Percentiles rank a stretch among this genome's conserved stretches.
phyloP scores from a whole-genome alignment of 2,797 vertebrate genomes.

The Todus mexicanus region DNA sequence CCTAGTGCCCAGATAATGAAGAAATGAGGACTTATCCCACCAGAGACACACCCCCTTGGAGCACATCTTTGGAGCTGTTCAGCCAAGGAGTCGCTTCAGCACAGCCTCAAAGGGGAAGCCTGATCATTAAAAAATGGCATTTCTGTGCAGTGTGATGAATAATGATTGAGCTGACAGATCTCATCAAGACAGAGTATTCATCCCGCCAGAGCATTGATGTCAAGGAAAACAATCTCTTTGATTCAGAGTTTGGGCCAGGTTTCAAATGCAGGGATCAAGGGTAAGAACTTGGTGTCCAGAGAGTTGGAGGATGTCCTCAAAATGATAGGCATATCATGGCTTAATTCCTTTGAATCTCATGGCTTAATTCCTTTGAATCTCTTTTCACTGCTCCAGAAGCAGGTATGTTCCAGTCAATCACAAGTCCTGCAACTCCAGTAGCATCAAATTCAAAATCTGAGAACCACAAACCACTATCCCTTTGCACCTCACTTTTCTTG shows the following conservation, averaged over 20 bases:
- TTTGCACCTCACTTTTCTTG: background rate
- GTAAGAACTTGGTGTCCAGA: background rate
- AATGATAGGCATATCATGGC: background rate
- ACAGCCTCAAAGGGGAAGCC: background rate
- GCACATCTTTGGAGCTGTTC: background rate
- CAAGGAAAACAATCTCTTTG: background rate
- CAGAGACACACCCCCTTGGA: background rate
- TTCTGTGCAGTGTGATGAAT: background rate
- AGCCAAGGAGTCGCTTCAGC: background rate
- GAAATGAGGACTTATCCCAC: background rate
- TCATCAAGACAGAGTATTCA: background rate
- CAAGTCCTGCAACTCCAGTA: background rate
- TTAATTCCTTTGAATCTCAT: background rate
- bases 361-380: background rate
- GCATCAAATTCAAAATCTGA: background rate
- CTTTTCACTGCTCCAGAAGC: background rate
- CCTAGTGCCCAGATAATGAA: conserved; percentile 1
- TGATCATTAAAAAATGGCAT: conserved; percentile 6
- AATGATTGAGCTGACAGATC: background rate
- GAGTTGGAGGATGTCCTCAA: background rate
- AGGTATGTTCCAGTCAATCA: background rate
- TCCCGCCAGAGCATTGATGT: background rate
- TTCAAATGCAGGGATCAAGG: background rate
- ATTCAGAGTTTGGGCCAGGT: background rate
- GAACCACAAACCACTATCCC: background rate